Base-by-base conservation (phyloP, 2,888 invertebrate genomes). In the Melanotus villosus region DNA sequence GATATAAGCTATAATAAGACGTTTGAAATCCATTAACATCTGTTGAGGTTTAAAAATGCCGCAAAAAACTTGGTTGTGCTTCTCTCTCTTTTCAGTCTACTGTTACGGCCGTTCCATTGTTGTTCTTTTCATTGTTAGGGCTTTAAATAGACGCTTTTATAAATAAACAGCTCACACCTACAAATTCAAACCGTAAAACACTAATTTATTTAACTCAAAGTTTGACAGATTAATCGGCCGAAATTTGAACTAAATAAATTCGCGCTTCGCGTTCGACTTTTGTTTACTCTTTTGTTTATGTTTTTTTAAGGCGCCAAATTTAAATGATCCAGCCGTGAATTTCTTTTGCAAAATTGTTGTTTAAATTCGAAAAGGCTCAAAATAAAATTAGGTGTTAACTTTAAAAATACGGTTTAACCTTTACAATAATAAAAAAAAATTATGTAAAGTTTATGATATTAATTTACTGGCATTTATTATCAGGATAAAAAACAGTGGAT, bases 11-110 rank as follows among this genome's bases (percentile, higher is more conserved):
- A 68, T 68, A 68, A 68, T 63, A 68, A 68, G 68, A 64, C 63
- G 68, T 68, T 68, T 64, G 52, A 65, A 69, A 69, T 65, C 65
- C 69, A 69, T 69, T 69, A 69, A 69, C 69, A 69, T 69, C 65
- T 69, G 69, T 69, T 65, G 65, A 69, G 65, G 69, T 69, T 69
- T 69, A 65, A 65, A 69, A 65, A 59, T 65, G 65, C 59, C 59
- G 65, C 69, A 69, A 69, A 69, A 69, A 69, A 57, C 68, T 38
- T 14, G 18, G 26, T 26, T 26, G 26, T 7, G 26, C 26, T 26
- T 3, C 54, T 45, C 30, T 54, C 30, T 18, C 16, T 19, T 43
- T 52, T 36, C 54, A 23, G 32, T 54, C 32, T 21, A 18, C n/a
- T 54, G 18, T 52, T 10, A 16, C 32, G 50, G 23, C 36, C 45